Conservation (phyloP, 2,113 vertebrate genomes). For the Craseonycteris thonglongyai region DNA sequence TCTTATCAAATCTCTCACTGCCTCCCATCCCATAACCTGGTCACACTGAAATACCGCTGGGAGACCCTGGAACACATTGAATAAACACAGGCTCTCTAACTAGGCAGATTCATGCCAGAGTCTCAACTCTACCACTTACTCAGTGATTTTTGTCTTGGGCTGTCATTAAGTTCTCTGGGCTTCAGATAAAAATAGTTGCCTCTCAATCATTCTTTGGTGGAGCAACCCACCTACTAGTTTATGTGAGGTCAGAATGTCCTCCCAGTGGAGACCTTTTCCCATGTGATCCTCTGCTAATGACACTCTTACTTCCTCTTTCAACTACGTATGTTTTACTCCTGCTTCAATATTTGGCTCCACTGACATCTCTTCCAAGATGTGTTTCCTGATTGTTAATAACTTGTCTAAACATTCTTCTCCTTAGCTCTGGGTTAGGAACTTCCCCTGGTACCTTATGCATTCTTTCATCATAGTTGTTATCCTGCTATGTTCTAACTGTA, state of each 20-base stretch:
- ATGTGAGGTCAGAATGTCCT: background rate
- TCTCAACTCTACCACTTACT: background rate
- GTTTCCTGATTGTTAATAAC: background rate
- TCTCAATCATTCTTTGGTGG: background rate
- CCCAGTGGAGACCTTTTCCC: background rate
- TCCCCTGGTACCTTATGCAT: too few species aligned
- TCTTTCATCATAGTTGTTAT: background rate
- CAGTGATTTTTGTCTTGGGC: background rate
- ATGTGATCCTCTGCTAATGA: background rate
- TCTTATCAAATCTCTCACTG: background rate
- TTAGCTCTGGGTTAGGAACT: background rate
- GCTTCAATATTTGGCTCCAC: background rate
- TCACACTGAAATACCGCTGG: background rate
- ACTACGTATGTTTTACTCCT: background rate
- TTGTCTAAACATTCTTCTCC: background rate
- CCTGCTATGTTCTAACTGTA: background rate
- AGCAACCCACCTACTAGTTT: background rate
- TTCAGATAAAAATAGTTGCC: background rate
- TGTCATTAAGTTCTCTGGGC: background rate
- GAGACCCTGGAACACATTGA: background rate
- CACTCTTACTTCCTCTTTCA: background rate
- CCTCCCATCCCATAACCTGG: fast-evolving
- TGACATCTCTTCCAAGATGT: background rate
- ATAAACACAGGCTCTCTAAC: background rate
- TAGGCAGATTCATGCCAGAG: background rate